phyloP scores from a whole-genome alignment of 1,140 invertebrate species.

The Grapholita molesta region DNA sequence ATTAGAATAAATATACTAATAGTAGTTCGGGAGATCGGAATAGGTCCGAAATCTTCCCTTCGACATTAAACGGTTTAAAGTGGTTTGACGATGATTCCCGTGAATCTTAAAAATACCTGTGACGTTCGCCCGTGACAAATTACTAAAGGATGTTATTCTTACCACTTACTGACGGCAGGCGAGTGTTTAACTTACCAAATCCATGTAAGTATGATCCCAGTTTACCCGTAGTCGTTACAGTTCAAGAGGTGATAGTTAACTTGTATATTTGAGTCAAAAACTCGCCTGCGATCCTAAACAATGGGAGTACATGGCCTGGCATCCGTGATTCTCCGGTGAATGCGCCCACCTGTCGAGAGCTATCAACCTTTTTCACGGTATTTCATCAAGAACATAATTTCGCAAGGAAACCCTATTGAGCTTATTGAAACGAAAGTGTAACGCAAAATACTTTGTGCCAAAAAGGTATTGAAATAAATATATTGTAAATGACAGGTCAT shows the following conservation, averaged over 20 bases:
- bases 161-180: not conserved
- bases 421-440: conserved; percentile 14
- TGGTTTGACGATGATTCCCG: not conserved
- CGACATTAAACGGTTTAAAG: not conserved
- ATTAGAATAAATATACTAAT: too few relatives aligned
- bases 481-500: conserved; percentile 12
- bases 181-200: not conserved
- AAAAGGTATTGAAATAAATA: conserved; percentile 13
- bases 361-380: conserved; percentile 14
- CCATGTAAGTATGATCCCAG: not conserved
- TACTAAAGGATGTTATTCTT: not conserved
- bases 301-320: not conserved
- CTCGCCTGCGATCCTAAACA: not conserved
- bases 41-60: not conserved
- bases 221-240: not conserved
- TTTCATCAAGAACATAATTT: conserved; percentile 14
- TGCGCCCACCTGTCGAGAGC: conserved; percentile 13
- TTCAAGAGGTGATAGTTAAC: not conserved
- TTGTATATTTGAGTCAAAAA: not conserved
- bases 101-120: conserved; percentile 11
- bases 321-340: not conserved
- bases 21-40: too few relatives aligned
- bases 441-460: not conserved
- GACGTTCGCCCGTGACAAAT: conserved; percentile 9
- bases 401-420: conserved; percentile 13